phyloP scores from a whole-genome alignment of 2,888 invertebrate genomes.

The Perdita meconis region DNA sequence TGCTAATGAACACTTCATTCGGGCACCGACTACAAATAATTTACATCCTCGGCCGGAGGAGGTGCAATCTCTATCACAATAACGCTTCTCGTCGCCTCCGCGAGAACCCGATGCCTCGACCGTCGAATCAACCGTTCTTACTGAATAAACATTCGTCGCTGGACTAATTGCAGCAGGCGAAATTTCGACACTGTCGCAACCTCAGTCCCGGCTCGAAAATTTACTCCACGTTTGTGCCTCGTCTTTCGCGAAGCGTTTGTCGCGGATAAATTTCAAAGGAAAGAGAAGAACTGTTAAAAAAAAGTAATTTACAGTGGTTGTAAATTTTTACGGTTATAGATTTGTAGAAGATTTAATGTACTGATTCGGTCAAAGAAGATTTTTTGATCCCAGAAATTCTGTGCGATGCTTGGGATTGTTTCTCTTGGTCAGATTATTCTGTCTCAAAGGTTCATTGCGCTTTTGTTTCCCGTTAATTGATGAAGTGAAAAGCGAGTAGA shows the following conservation, averaged over 20 bases:
- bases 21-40: constrained; percentile 56
- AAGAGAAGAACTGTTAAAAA: neutral
- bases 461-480: neutral
- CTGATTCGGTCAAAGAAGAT: too few species aligned
- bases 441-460: neutral
- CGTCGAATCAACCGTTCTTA: constrained; percentile 10
- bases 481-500: neutral
- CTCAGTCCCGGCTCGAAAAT: neutral
- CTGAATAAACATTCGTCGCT: constrained; percentile 43
- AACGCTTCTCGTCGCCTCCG: constrained; percentile 40
- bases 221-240: too few species aligned
- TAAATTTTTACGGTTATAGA: too few species aligned
- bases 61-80: constrained; percentile 51
- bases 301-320: too few species aligned
- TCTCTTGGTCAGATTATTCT: neutral
- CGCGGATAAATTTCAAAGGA: neutral
- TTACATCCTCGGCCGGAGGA: constrained; percentile 50
- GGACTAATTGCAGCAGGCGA: constrained; percentile 27
- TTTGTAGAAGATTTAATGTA: too few species aligned
- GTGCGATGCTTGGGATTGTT: too few species aligned
- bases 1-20: constrained; percentile 66
- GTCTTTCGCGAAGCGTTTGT: neutral
- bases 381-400: too few species aligned
- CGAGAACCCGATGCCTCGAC: neutral
- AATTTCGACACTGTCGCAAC: neutral